These are phyloP conservation scores for Hydrophis major DNA, from an alignment of 2,797 vertebrate species.

Conservation along the genomic window DNA sequence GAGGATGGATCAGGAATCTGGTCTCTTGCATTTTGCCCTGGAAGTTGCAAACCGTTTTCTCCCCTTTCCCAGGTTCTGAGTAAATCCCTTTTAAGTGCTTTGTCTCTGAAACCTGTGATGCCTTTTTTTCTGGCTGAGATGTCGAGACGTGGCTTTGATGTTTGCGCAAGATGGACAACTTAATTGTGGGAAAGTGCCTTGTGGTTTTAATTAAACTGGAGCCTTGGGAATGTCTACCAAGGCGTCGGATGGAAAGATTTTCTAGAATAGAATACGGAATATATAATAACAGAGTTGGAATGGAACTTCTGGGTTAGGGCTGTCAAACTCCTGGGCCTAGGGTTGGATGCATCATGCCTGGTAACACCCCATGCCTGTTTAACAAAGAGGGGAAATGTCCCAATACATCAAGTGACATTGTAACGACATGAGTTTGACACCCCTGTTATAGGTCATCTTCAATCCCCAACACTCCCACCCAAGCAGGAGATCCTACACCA, in stretches of 20 bases:
- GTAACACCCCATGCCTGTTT: no score
- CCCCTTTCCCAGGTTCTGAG: not conserved
- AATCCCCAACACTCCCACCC: no score
- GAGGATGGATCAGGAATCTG: not conserved
- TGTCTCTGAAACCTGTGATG: not conserved
- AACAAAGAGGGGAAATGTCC: no score
- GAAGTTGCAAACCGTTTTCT: not conserved
- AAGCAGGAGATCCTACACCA: no score
- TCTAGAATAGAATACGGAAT: not conserved
- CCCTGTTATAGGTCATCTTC: no score
- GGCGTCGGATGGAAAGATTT: not conserved
- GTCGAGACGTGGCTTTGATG: not conserved
- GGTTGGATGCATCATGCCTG: no score
- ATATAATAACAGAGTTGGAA: not conserved
- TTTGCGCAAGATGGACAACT: not conserved
- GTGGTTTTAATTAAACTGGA: not conserved
- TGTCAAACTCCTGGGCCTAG: no score
- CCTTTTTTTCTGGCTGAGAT: not conserved
- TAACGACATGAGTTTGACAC: no score
- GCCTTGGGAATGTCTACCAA: not conserved
- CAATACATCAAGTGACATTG: no score
- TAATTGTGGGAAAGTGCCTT: not conserved
- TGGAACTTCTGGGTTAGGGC: not conserved
- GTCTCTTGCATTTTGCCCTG: not conserved
- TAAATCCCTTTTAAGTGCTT: not conserved